Evolutionary conservation across 2,797 vertebrate species (phyloP).

Genomic region (Bradypodion ventrale): DNA sequence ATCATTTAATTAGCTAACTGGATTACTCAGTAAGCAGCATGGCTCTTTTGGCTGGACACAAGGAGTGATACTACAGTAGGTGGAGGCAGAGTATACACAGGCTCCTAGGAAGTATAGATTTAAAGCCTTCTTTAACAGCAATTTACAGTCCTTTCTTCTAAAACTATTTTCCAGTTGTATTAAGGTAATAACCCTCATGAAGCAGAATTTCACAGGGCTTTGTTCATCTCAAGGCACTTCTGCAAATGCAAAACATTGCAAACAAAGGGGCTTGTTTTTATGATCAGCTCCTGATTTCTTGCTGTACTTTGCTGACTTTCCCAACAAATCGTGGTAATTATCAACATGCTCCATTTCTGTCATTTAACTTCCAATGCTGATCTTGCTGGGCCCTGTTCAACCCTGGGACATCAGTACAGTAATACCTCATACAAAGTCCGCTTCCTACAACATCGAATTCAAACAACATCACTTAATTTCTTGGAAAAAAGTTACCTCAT

Average conservation of each 20-base stretch:
- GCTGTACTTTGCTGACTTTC: neutral
- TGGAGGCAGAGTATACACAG: neutral
- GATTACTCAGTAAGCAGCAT: neutral
- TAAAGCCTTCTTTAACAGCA: neutral
- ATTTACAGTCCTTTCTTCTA: neutral
- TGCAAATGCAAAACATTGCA: neutral
- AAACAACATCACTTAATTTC: too few relatives aligned
- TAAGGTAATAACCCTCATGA: neutral
- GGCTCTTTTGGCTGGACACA: neutral
- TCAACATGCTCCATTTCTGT: neutral
- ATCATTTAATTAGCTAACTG: rapidly evolving
- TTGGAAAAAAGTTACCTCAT: too few relatives aligned
- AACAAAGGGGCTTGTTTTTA: neutral
- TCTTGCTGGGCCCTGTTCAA: neutral
- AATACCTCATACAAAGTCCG: too few relatives aligned
- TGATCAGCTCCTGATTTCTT: neutral
- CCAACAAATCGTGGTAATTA: neutral
- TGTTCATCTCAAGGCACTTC: neutral
- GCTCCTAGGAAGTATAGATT: neutral
- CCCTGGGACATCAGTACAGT: too few relatives aligned
- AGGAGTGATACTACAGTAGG: neutral
- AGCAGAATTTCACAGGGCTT: neutral
- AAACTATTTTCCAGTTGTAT: neutral
- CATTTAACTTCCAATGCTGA: neutral
- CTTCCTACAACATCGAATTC: too few relatives aligned